Conservation (phyloP, 2,888 invertebrate species). For the Thecocarcelia acutangulata region DNA sequence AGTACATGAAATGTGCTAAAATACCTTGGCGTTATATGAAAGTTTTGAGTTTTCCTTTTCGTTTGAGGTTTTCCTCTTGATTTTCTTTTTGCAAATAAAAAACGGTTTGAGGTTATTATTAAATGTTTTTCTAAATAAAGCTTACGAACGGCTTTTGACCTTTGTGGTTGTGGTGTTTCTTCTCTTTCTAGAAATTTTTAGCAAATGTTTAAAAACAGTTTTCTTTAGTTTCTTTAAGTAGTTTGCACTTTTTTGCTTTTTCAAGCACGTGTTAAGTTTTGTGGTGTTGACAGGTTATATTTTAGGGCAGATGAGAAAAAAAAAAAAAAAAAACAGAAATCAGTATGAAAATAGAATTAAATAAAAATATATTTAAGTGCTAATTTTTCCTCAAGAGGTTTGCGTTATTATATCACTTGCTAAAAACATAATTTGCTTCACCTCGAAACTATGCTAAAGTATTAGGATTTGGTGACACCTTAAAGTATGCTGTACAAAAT, state of each 20-base stretch:
- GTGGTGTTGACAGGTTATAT: constrained; percentile 17
- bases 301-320: neutral
- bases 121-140: constrained; percentile 19
- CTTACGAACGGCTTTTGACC: constrained; percentile 61
- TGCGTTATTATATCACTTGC: neutral
- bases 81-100: neutral
- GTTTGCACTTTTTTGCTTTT: constrained; percentile 6
- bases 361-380: neutral
- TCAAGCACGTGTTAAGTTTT: constrained; percentile 29
- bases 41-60: neutral
- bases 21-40: constrained; percentile 4
- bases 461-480: neutral
- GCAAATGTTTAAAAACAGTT: constrained; percentile 3
- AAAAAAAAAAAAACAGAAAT: neutral
- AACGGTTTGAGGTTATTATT: neutral
- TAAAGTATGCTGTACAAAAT: neutral
- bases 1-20: too few species aligned
- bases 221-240: neutral
- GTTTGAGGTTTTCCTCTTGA: neutral
- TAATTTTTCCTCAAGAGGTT: neutral
- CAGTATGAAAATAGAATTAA: neutral
- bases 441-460: neutral
- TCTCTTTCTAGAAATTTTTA: neutral
- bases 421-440: neutral
- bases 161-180: constrained; percentile 53